These are phyloP conservation scores for Drosophila koepferae DNA, from an alignment of 2,888 invertebrate genomes.

Conservation along the genomic window DNA sequence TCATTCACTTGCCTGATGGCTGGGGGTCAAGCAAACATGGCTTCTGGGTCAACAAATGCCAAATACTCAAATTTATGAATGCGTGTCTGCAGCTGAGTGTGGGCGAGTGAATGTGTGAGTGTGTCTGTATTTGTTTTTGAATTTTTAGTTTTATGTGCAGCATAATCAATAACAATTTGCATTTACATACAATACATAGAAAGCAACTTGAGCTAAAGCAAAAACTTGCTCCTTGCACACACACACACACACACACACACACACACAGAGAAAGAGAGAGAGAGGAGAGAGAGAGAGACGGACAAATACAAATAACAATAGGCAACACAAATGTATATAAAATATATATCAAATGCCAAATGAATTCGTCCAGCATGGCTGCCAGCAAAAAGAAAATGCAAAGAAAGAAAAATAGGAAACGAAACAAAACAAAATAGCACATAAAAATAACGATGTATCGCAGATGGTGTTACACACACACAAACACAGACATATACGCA, in stretches of 20 bases:
- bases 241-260: conserved; percentile 24
- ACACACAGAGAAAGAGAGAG: conserved; percentile 4
- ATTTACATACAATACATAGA: conserved; percentile 51
- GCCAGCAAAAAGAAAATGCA: conserved; percentile 25
- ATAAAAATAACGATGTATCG: conserved; percentile 57
- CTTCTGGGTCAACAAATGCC: conserved; percentile 49
- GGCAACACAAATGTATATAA: conserved; percentile 20
- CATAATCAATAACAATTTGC: conserved; percentile 80
- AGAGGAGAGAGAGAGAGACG: too few relatives aligned
- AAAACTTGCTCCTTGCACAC: conserved; percentile 26
- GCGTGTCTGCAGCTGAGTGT: background rate
- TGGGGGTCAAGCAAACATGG: conserved; percentile 22
- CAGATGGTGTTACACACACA: conserved; percentile 38
- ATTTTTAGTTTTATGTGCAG: conserved; percentile 50
- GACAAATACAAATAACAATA: conserved; percentile 26
- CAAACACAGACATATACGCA: background rate
- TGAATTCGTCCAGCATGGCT: conserved; percentile 49
- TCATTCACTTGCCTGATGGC: conserved; percentile 1
- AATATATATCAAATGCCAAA: conserved; percentile 54
- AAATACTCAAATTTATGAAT: conserved; percentile 52
- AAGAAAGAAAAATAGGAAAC: conserved; percentile 33
- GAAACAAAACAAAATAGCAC: conserved; percentile 53
- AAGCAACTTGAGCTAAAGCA: conserved; percentile 19
- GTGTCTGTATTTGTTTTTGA: conserved; percentile 12
- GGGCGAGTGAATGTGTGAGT: background rate